Evolutionary conservation across 1,140 invertebrate species (phyloP).

Genomic region (Drosophila seguyi): DNA sequence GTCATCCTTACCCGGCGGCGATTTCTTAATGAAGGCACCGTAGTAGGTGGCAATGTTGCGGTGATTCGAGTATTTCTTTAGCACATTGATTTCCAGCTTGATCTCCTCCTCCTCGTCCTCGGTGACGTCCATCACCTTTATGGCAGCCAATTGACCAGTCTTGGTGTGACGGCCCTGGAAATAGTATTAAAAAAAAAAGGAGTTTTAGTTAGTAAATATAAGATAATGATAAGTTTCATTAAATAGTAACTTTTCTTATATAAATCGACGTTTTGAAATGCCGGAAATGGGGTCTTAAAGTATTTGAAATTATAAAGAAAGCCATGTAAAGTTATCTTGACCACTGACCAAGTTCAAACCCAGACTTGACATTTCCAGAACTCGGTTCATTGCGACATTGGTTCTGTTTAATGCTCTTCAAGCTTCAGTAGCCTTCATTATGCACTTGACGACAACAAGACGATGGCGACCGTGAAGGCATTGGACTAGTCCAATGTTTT

Average conservation of each 20-base stretch:
- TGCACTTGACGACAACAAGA: conserved; percentile 37
- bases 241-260: too few species aligned
- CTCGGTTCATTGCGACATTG: conserved; percentile 38
- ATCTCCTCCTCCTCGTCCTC: conserved; percentile 99
- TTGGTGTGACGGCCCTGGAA: conserved; percentile 98
- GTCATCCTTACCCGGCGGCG: conserved; percentile 99
- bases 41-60: conserved; percentile 99
- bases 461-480: conserved; percentile 45
- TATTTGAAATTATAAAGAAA: neutral
- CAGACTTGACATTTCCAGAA: conserved; percentile 17
- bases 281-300: neutral
- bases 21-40: conserved; percentile 99
- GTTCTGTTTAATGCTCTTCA: conserved; percentile 49
- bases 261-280: neutral
- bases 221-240: too few species aligned
- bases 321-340: too few species aligned
- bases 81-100: conserved; percentile 99
- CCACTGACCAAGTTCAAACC: conserved; percentile 3
- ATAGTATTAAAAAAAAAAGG: rapidly evolving
- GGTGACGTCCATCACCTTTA: conserved; percentile 99
- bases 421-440: conserved; percentile 16
- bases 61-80: conserved; percentile 99
- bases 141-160: conserved; percentile 99
- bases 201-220: neutral
- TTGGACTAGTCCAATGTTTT: conserved; percentile 35